Conservation (phyloP, 2,113 vertebrate species). For the Nycticorax nycticorax region DNA sequence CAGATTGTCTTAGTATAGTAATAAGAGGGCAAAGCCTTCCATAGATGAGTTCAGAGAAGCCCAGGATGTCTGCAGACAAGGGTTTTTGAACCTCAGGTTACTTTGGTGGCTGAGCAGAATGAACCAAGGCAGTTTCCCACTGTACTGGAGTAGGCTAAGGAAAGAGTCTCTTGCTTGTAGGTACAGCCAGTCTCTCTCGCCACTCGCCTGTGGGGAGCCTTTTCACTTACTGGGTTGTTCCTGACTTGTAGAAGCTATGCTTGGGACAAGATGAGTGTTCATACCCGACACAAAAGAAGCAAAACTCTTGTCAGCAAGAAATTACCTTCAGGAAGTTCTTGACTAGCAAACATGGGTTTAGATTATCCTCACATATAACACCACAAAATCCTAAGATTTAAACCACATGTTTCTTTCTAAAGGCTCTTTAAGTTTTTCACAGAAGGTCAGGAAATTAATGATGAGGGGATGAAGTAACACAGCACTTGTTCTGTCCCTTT, state of each 20-base stretch:
- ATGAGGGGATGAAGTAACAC: neutral
- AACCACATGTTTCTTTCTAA: neutral
- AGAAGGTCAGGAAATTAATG: neutral
- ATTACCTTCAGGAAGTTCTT: neutral
- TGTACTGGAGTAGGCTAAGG: neutral
- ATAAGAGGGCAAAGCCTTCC: neutral
- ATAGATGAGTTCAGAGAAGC: neutral
- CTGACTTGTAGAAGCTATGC: neutral
- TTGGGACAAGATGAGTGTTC: neutral
- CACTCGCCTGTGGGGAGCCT: accelerated
- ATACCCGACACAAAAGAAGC: neutral
- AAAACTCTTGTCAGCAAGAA: neutral
- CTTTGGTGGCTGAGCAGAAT: neutral
- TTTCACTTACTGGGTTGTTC: neutral
- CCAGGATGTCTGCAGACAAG: neutral
- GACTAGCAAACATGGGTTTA: neutral
- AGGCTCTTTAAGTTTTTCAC: neutral
- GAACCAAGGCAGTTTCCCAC: neutral
- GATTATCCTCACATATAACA: neutral
- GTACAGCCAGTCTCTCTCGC: neutral
- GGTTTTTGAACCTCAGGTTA: neutral
- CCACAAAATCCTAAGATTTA: neutral
- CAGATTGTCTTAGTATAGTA: neutral
- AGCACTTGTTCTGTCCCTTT: neutral
- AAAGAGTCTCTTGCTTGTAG: neutral